Evolutionary conservation across 2,888 invertebrate species (phyloP), one percentile per base, ranked within the genome.

Genomic region (Hydrotaea diabolus): DNA sequence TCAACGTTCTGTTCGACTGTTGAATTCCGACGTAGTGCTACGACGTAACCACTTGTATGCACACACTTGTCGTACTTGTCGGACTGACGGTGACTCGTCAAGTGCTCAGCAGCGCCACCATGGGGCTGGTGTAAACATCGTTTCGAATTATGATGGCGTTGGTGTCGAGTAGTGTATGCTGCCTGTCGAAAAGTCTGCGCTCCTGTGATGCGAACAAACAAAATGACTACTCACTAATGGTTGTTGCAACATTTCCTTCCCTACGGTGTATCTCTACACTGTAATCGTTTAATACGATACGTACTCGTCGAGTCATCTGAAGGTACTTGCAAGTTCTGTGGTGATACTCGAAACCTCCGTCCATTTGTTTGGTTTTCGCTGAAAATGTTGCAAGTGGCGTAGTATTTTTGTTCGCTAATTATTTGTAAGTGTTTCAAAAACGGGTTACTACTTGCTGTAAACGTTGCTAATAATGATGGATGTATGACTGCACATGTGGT

Each of bases 161-260:
- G 26, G 21, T 26, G 26, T 23, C 19, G 26, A 7, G 59, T 23
- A 23, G 57, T 59, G 31, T 26, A 15, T 19, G 9, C 23, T 69
- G 31, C 81, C 64, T 74, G 39, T 39, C 43, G 19, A 19, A 26
- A n/a, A 78, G 83, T 88, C 90, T 91, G 91, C 86, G 88, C 89
- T 89, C 91, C 91, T 89, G 89, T 91, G 90, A 89, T 89, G 88
- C 88, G 90, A 90, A 89, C 91, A 91, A 91, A 91, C 91, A 91
- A 90, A 90, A 91, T 91, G 91, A 91, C 91, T 90, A 88, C 89
- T 90, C 89, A 88, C 87, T 72, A 77, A 76, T 76, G n/a, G 49
- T n/a, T 49, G 76, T 76, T 76, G 76, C 76, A 76, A 76, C 76
- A 66, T 53, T 75, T 53, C 43, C 19, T 75, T 53, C 23, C 19